Evolutionary conservation across 2,888 invertebrate genomes (phyloP).

Genomic region (Parochlus steinenii): DNA sequence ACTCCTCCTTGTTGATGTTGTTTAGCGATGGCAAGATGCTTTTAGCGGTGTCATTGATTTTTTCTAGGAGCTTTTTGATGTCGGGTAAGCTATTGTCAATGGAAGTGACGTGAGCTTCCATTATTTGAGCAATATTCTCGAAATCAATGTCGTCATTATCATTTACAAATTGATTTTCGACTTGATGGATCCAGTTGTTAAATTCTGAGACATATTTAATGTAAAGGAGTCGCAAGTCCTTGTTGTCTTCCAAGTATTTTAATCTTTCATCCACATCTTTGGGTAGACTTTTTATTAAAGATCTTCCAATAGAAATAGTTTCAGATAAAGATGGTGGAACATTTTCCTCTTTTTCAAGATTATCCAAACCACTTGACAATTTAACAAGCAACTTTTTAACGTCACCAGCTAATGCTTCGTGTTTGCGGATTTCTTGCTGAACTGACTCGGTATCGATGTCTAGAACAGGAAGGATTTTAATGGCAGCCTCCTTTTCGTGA

Average conservation of each 20-base stretch:
- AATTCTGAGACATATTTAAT: slow-evolving; percentile 59
- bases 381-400: slow-evolving; percentile 54
- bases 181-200: slow-evolving; percentile 69
- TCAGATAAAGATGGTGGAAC: slow-evolving; percentile 66
- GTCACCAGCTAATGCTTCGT: slow-evolving; percentile 46
- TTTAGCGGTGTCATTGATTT: slow-evolving; percentile 69
- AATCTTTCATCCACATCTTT: slow-evolving; percentile 64
- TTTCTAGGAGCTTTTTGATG: slow-evolving; percentile 63
- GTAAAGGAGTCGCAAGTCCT: slow-evolving; percentile 59
- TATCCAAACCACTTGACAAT: slow-evolving; percentile 50
- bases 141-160: slow-evolving; percentile 78
- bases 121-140: slow-evolving; percentile 61
- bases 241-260: slow-evolving; percentile 63
- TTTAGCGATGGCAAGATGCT: slow-evolving; percentile 77
- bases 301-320: slow-evolving; percentile 70
- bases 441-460: slow-evolving; percentile 65
- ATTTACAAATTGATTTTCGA: slow-evolving; percentile 56
- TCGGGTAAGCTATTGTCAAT: slow-evolving; percentile 44
- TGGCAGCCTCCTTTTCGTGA: slow-evolving; percentile 62
- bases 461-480: slow-evolving; percentile 67
- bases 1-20: slow-evolving; percentile 62
- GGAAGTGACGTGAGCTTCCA: slow-evolving; percentile 50
- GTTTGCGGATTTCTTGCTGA: slow-evolving; percentile 62
- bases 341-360: slow-evolving; percentile 55
- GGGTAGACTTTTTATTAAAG: slow-evolving; percentile 59